A percentile compares a stretch with the other conserved stretches of the same genome.
These are phyloP conservation scores for Cataglyphis hispanica DNA, from an alignment of 1,140 invertebrate species.

Conservation along the genomic window DNA sequence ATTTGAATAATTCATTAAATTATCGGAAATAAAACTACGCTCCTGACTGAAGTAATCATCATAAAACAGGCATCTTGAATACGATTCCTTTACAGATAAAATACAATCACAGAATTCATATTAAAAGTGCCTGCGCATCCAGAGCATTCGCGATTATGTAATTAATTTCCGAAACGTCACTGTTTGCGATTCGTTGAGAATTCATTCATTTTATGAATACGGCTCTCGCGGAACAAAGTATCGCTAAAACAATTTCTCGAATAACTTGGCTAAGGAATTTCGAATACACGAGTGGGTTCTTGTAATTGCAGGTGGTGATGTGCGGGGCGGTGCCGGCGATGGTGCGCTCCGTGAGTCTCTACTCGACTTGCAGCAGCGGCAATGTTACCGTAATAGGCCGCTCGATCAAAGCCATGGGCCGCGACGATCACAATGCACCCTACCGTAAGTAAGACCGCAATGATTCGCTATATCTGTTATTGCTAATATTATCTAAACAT, in stretches of 20 bases:
- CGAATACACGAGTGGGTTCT: constrained; percentile 25
- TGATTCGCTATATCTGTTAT: constrained; percentile 17
- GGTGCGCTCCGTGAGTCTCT: constrained; percentile 90
- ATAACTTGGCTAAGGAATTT: neutral
- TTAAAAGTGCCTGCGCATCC: neutral
- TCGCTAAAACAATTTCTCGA: neutral
- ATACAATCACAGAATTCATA: neutral
- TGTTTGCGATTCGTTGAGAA: neutral
- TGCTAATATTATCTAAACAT: neutral
- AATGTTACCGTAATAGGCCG: constrained; percentile 86
- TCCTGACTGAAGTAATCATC: neutral
- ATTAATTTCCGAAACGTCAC: neutral
- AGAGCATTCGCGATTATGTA: neutral
- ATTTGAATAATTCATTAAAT: constrained; percentile 49
- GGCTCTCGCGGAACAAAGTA: neutral
- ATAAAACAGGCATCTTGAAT: neutral
- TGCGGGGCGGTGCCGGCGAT: constrained; percentile 90
- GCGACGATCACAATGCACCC: constrained; percentile 83
- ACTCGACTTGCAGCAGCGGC: constrained; percentile 88
- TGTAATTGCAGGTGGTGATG: constrained; percentile 89
- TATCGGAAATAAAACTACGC: constrained; percentile 10
- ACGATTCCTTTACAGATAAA: neutral
- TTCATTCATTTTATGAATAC: neutral
- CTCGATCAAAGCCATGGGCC: constrained; percentile 82
- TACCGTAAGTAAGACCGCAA: constrained; percentile 82